Percentiles rank a stretch among this genome's conserved stretches.
phyloP scores from a whole-genome alignment of 2,113 vertebrate species.

The Anhinga anhinga region DNA sequence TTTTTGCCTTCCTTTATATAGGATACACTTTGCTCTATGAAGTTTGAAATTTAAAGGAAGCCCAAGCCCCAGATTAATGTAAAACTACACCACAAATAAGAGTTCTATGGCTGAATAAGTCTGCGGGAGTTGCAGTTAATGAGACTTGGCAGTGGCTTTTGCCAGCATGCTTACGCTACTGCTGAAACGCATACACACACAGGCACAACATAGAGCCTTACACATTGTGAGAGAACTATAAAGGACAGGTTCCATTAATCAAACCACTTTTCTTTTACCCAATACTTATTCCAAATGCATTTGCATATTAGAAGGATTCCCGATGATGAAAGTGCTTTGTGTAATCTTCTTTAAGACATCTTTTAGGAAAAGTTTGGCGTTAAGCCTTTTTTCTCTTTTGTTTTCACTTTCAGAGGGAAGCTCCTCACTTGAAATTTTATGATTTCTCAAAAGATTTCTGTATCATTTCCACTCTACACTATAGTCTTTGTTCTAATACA shows the following conservation, averaged over 20 bases:
- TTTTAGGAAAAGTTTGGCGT: not conserved
- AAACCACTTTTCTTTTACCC: conserved; percentile 14
- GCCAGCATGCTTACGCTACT: conserved; percentile 51
- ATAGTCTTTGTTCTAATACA: not conserved
- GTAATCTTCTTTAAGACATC: not conserved
- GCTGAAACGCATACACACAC: not conserved
- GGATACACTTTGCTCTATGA: not conserved
- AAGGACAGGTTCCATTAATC: conserved; percentile 27
- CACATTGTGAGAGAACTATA: not conserved
- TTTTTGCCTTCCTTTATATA: not conserved
- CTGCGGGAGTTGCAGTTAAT: conserved; percentile 68
- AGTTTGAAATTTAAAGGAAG: conserved; percentile 45
- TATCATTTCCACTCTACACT: not conserved
- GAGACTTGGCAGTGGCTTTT: conserved; percentile 64
- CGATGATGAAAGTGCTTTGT: not conserved
- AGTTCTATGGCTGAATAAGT: conserved; percentile 48
- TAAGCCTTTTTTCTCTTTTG: not conserved
- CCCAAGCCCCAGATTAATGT: conserved; percentile 46
- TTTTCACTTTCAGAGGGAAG: not conserved
- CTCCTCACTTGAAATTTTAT: not conserved
- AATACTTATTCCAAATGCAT: not conserved
- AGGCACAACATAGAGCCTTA: conserved; percentile 13
- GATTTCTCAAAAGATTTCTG: not conserved
- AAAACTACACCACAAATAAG: conserved; percentile 51
- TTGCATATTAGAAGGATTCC: conserved; percentile 35